Evolutionary conservation across 2,797 vertebrate genomes (phyloP).

Genomic region (Spinibarbus caldwelli): DNA sequence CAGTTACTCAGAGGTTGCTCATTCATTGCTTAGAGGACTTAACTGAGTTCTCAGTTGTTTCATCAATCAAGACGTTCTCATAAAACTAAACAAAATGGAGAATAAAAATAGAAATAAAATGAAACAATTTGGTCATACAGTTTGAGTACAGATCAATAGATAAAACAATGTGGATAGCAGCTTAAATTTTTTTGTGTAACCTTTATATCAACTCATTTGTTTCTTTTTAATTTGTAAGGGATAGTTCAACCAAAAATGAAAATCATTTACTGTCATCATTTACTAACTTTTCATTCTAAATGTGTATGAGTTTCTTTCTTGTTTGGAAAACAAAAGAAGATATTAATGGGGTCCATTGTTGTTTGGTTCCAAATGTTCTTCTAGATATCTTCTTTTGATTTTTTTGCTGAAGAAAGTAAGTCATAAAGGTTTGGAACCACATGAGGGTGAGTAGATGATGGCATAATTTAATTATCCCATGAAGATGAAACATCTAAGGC

Average conservation of each 20-base stretch:
- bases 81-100: too few relatives aligned
- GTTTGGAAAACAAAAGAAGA: not conserved
- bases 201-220: not conserved
- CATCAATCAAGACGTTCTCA: not conserved
- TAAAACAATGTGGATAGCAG: not conserved
- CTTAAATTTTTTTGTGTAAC: not conserved
- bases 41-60: conserved; percentile 15
- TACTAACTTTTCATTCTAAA: not conserved
- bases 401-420: not conserved
- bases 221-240: too few relatives aligned
- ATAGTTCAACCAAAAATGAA: not conserved
- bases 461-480: not conserved
- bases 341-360: not conserved
- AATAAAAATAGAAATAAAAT: too few relatives aligned
- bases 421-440: not conserved
- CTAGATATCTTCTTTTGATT: not conserved
- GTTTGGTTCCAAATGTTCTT: not conserved
- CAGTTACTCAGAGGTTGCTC: not conserved
- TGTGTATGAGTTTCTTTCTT: not conserved
- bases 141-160: not conserved
- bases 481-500: not conserved
- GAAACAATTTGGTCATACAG: not conserved
- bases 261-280: not conserved
- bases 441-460: too few relatives aligned
- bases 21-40: not conserved